Conservation (phyloP, 2,797 vertebrate genomes). For the Crocodylus rhombifer region DNA sequence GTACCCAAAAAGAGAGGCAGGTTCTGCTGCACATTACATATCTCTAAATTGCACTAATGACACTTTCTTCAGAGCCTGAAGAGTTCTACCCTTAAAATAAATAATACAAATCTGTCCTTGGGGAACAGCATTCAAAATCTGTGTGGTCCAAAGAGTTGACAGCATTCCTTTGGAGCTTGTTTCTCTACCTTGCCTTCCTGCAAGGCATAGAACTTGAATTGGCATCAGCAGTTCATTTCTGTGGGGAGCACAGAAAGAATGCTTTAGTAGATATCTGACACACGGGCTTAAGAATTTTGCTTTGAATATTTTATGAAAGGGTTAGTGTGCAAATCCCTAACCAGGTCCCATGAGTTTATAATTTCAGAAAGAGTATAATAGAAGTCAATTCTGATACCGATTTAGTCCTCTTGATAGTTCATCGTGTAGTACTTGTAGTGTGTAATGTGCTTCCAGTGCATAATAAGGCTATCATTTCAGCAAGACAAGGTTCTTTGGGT, state of each 20-base stretch:
- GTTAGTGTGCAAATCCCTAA: neutral
- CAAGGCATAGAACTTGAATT: neutral
- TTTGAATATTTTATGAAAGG: neutral
- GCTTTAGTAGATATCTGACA: neutral
- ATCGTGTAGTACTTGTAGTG: neutral
- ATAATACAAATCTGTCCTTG: neutral
- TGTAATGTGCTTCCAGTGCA: neutral
- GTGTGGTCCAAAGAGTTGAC: neutral
- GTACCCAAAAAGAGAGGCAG: neutral
- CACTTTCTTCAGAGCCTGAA: neutral
- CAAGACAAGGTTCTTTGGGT: too few species aligned
- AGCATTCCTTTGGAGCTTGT: neutral
- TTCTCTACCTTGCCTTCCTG: neutral
- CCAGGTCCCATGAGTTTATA: neutral
- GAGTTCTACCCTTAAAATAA: neutral
- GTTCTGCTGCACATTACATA: accelerated
- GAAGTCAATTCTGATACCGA: neutral
- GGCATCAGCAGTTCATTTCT: neutral
- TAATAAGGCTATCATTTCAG: neutral
- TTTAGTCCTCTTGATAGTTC: neutral
- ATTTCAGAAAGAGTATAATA: neutral
- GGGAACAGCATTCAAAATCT: neutral
- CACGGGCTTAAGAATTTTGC: neutral
- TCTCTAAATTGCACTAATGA: neutral
- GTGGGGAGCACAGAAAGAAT: neutral